phyloP scores from a whole-genome alignment of 2,888 invertebrate species.

The Dascillus cervinus region DNA sequence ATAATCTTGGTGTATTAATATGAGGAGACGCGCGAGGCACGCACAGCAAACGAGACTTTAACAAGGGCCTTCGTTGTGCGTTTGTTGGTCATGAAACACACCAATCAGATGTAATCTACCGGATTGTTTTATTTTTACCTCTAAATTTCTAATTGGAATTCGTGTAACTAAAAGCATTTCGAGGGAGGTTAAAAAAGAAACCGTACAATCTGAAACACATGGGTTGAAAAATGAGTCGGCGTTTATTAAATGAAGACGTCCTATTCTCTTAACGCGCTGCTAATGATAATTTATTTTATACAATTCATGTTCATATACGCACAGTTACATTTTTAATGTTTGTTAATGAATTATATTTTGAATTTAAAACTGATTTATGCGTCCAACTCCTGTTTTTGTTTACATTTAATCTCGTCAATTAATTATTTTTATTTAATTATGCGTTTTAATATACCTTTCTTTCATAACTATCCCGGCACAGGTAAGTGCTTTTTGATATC shows the following conservation, averaged over 20 bases:
- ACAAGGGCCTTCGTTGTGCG: slow-evolving; percentile 23
- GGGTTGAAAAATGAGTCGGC: slow-evolving; percentile 36
- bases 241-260: slow-evolving; percentile 38
- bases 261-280: slow-evolving; percentile 37
- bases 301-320: slow-evolving; percentile 31
- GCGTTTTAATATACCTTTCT: too few relatives aligned
- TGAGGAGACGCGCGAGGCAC: slow-evolving; percentile 26
- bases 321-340: slow-evolving; percentile 28
- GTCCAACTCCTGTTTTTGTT: slow-evolving; percentile 10
- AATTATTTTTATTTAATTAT: slow-evolving; percentile 8
- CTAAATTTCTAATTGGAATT: too few relatives aligned
- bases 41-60: slow-evolving; percentile 28
- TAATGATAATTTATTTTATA: slow-evolving; percentile 37
- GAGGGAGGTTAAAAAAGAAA: too few relatives aligned
- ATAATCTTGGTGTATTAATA: slow-evolving; percentile 40
- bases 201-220: slow-evolving; percentile 22
- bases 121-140: too few relatives aligned
- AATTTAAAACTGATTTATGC: slow-evolving; percentile 12
- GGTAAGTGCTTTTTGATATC: too few relatives aligned
- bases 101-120: not conserved
- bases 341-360: slow-evolving; percentile 18
- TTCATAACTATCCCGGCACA: too few relatives aligned
- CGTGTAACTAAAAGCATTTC: too few relatives aligned
- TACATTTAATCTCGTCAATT: slow-evolving; percentile 9
- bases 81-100: not conserved